These are phyloP conservation scores for Pocota personata DNA, from an alignment of 2,888 invertebrate genomes.

Conservation along the genomic window DNA sequence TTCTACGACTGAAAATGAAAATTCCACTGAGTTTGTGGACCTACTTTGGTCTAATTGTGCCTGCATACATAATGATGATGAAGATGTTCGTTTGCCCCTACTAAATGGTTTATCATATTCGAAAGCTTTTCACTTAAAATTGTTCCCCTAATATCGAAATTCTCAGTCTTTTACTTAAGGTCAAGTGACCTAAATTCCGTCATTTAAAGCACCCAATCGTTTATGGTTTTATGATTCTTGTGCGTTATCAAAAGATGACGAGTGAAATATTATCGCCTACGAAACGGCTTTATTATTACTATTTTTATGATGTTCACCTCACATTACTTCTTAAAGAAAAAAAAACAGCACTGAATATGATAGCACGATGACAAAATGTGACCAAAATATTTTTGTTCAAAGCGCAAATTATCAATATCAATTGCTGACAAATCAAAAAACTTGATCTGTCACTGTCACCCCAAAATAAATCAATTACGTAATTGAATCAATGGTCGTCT, in stretches of 20 bases:
- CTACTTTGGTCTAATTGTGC: too few relatives aligned
- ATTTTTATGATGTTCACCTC: background rate
- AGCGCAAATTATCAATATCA: background rate
- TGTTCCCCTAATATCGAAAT: too few relatives aligned
- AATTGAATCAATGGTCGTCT: background rate
- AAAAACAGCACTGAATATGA: background rate
- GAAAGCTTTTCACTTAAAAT: too few relatives aligned
- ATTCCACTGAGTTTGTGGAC: too few relatives aligned
- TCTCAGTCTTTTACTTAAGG: background rate
- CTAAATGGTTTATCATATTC: too few relatives aligned
- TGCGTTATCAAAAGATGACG: background rate
- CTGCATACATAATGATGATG: too few relatives aligned
- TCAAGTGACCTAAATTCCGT: background rate
- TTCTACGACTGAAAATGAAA: too few relatives aligned
- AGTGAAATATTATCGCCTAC: background rate
- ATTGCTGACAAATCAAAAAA: background rate
- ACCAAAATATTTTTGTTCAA: background rate
- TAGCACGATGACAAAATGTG: background rate
- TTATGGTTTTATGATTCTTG: background rate
- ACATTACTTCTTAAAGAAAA: background rate
- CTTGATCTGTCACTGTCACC: background rate
- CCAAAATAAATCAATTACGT: constrained; percentile 1
- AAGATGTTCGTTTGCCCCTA: too few relatives aligned
- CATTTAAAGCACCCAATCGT: background rate
- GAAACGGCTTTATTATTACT: background rate